phyloP scores from a whole-genome alignment of 2,113 vertebrate genomes.

The Argyrosomus japonicus region DNA sequence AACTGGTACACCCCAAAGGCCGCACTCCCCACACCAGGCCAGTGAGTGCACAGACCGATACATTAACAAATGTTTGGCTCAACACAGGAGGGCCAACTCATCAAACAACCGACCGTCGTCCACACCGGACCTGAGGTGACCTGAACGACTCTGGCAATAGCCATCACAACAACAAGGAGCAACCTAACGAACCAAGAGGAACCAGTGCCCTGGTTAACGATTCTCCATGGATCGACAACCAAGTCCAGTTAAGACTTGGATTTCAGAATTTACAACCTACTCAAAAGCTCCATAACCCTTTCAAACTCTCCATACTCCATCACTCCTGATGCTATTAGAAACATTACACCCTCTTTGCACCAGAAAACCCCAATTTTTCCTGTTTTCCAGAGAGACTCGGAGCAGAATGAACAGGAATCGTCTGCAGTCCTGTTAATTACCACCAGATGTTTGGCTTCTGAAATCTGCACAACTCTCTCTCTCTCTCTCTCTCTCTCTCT shows the following conservation, averaged over 20 bases:
- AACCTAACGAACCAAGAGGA: no score
- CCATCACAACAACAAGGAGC: no score
- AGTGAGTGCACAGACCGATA: no score
- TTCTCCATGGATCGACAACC: no score
- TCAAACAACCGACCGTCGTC: no score
- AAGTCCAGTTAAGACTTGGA: neutral
- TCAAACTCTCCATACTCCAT: neutral
- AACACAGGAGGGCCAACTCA: no score
- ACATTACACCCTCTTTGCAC: neutral
- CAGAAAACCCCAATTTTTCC: neutral
- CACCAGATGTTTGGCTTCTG: constrained; percentile 45
- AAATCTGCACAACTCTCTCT: neutral
- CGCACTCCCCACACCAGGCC: no score
- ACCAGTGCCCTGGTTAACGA: no score
- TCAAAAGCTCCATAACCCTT: neutral
- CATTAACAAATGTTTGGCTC: no score
- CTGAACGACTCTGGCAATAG: no score
- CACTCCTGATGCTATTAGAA: neutral
- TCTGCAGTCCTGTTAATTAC: constrained; percentile 27
- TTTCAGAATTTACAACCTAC: neutral
- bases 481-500: neutral
- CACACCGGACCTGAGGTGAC: no score
- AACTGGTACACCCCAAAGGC: no score
- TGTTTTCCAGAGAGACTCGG: constrained; percentile 17
- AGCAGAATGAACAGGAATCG: neutral